Evolutionary conservation across 2,888 invertebrate genomes (phyloP).

Genomic region (Agriopis marginaria): DNA sequence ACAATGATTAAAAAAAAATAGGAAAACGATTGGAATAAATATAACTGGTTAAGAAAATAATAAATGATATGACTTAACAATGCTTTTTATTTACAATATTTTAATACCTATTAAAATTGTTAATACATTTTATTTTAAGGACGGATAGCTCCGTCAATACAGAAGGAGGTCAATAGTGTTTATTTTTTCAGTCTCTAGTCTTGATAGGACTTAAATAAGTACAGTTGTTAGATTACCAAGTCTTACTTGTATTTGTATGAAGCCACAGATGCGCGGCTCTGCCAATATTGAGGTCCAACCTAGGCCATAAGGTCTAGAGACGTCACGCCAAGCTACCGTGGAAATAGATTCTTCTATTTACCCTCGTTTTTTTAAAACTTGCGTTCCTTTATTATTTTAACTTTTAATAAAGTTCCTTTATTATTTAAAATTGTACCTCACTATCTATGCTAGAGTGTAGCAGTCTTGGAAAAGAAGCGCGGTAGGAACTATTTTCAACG

Average conservation of each 20-base stretch:
- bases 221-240: neutral
- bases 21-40: constrained; percentile 84
- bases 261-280: neutral
- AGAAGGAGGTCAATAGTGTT: neutral
- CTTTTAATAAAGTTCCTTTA: too few species aligned
- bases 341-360: too few species aligned
- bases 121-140: constrained; percentile 36
- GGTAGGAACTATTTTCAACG: too few species aligned
- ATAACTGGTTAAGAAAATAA: constrained; percentile 86
- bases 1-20: constrained; percentile 84
- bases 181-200: constrained; percentile 22
- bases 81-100: constrained; percentile 43
- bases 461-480: too few species aligned
- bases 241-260: neutral
- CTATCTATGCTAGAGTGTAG: too few species aligned
- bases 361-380: too few species aligned
- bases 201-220: neutral
- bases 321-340: too few species aligned
- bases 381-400: too few species aligned
- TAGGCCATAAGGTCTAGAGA: too few species aligned
- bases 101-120: constrained; percentile 23
- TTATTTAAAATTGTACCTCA: too few species aligned
- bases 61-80: constrained; percentile 81
- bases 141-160: constrained; percentile 43
- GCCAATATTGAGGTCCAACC: too few species aligned